Evolutionary conservation across 2,888 invertebrate genomes (phyloP).

Genomic region (Trachelus iudaicus): DNA sequence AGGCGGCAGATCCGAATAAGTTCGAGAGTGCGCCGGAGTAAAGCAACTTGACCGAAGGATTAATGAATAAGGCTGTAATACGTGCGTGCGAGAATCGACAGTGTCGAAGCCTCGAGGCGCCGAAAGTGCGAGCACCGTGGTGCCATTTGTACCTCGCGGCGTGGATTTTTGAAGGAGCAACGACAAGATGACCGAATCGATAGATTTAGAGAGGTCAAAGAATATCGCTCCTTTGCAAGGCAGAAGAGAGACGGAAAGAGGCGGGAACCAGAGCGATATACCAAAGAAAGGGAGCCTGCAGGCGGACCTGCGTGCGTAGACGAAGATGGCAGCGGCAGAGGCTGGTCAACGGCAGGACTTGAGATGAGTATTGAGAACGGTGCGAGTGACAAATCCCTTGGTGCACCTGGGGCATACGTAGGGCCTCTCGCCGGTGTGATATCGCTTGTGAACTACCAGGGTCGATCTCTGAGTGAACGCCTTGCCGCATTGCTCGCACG

Average conservation of each 20-base stretch:
- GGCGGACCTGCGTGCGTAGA: neutral
- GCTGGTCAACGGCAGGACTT: conserved; percentile 45
- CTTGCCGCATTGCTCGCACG: conserved; percentile 71
- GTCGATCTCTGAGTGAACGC: conserved; percentile 71
- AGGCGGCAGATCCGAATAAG: neutral
- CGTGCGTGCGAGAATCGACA: too few species aligned
- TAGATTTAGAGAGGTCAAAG: neutral
- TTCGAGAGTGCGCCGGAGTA: neutral
- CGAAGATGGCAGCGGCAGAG: neutral
- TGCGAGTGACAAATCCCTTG: conserved; percentile 70
- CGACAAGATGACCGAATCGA: neutral
- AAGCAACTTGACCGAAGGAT: neutral
- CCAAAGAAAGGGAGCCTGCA: neutral
- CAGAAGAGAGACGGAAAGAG: too few species aligned
- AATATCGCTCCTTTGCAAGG: neutral
- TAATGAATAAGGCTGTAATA: neutral
- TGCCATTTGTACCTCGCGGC: neutral
- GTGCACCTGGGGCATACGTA: conserved; percentile 70
- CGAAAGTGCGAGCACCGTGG: neutral
- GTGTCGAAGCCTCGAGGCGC: neutral
- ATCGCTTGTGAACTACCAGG: conserved; percentile 69
- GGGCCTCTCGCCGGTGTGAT: conserved; percentile 70
- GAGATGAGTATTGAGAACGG: conserved; percentile 70
- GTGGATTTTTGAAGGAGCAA: neutral
- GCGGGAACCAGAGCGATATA: neutral